phyloP scores from a whole-genome alignment of 2,797 vertebrate species.

The Euphonia xanthogaster region DNA sequence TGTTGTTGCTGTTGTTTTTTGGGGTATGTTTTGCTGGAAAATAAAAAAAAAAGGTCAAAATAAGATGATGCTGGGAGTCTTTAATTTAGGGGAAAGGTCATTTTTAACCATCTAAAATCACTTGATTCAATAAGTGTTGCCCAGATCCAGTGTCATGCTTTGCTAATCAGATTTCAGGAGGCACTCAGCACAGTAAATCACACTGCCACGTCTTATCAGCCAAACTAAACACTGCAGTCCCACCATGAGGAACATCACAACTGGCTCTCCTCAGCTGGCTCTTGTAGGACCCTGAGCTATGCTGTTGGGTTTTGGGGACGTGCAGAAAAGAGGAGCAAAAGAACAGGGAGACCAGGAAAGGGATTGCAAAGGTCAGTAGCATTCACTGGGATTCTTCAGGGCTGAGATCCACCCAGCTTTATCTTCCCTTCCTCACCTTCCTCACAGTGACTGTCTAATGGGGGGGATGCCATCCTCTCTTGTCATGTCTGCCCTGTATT shows the following conservation, averaged over 20 bases:
- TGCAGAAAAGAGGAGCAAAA: background rate
- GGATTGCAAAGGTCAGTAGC: background rate
- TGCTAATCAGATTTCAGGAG: constrained; percentile 14
- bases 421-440: background rate
- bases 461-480: background rate
- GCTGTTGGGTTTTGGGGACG: background rate
- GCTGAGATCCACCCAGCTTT: background rate
- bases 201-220: background rate
- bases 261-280: background rate
- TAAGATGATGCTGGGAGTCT: background rate
- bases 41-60: background rate
- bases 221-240: background rate
- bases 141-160: background rate
- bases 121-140: background rate
- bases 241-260: background rate
- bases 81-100: background rate
- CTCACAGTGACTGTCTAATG: rapidly evolving
- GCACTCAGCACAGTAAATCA: background rate
- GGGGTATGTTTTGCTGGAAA: background rate
- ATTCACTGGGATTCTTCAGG: background rate
- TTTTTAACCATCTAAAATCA: background rate
- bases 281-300: background rate
- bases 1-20: background rate
- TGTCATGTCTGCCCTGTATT: background rate
- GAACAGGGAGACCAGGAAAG: background rate